Evolutionary conservation across 2,888 invertebrate genomes (phyloP).

Genomic region (Pantelozetes paolii): DNA sequence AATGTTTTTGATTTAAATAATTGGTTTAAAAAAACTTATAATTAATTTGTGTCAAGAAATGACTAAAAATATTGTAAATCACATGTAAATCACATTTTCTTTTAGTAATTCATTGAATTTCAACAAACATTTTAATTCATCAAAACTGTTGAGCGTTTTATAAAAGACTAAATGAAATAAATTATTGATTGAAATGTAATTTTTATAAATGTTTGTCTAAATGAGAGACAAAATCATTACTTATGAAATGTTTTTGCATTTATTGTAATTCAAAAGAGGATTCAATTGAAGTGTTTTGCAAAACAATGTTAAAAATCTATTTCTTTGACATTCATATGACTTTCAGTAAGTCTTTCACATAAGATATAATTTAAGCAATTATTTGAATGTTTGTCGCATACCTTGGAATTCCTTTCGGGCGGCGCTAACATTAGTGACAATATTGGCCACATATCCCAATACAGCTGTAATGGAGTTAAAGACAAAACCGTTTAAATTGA

Average conservation of each 20-base stretch:
- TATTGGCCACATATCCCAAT: constrained; percentile 94
- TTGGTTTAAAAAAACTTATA: too few species aligned
- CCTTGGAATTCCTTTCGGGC: constrained; percentile 98
- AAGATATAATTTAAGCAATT: background rate
- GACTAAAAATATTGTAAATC: too few species aligned
- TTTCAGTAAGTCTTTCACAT: background rate
- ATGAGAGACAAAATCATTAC: background rate
- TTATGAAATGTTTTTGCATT: background rate
- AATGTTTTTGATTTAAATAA: too few species aligned
- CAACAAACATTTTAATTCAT: background rate
- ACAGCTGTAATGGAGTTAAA: constrained; percentile 58
- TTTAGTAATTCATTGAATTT: too few species aligned
- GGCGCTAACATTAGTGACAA: constrained; percentile 94
- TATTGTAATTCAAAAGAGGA: background rate
- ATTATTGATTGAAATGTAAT: background rate
- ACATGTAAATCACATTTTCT: too few species aligned
- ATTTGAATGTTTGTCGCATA: constrained; percentile 45
- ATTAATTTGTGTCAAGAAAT: too few species aligned
- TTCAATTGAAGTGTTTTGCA: background rate
- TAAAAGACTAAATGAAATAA: background rate
- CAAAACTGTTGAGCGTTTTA: background rate
- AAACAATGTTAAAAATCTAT: background rate
- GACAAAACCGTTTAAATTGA: background rate
- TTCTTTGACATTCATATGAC: background rate
- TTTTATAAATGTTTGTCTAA: background rate